A percentile compares a stretch with the other conserved stretches of the same genome.
These are phyloP conservation scores for Leucophenga varia DNA, from an alignment of 1,140 invertebrate genomes.

Conservation along the genomic window DNA sequence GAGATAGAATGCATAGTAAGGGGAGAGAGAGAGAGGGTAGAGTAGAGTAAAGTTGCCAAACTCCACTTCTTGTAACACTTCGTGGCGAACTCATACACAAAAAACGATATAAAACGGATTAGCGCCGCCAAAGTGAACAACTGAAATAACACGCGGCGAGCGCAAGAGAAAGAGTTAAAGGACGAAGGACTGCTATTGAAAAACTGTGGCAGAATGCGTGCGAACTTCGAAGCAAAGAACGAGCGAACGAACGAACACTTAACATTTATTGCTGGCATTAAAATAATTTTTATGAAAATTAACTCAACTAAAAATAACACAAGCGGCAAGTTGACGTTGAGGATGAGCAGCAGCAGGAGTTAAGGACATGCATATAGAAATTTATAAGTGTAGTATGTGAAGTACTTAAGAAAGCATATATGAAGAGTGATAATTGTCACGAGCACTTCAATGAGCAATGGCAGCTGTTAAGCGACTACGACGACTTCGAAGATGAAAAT, in stretches of 20 bases:
- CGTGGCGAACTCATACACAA: no score
- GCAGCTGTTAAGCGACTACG: slow-evolving; percentile 7
- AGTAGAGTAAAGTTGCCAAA: no score
- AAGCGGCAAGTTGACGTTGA: background rate
- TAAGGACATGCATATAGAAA: no score
- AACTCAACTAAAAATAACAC: slow-evolving; percentile 30
- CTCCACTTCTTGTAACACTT: no score
- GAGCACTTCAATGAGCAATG: slow-evolving; percentile 11
- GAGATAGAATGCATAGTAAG: background rate
- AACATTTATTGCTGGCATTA: slow-evolving; percentile 33
- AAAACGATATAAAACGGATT: slow-evolving; percentile 25
- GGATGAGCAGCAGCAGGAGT: background rate
- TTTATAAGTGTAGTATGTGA: no score
- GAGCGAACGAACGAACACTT: slow-evolving; percentile 10
- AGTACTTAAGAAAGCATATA: no score
- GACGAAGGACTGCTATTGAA: slow-evolving; percentile 1
- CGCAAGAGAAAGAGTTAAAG: no score
- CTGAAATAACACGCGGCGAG: no score
- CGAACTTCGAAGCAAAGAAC: background rate
- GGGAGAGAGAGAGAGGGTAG: background rate
- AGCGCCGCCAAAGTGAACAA: slow-evolving; percentile 27
- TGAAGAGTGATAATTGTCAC: slow-evolving; percentile 30
- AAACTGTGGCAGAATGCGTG: slow-evolving; percentile 2
- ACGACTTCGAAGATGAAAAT: no score
- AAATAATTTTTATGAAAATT: slow-evolving; percentile 46